These are phyloP conservation scores for Cherax quadricarinatus DNA, from an alignment of 1,140 invertebrate species.

Conservation along the genomic window DNA sequence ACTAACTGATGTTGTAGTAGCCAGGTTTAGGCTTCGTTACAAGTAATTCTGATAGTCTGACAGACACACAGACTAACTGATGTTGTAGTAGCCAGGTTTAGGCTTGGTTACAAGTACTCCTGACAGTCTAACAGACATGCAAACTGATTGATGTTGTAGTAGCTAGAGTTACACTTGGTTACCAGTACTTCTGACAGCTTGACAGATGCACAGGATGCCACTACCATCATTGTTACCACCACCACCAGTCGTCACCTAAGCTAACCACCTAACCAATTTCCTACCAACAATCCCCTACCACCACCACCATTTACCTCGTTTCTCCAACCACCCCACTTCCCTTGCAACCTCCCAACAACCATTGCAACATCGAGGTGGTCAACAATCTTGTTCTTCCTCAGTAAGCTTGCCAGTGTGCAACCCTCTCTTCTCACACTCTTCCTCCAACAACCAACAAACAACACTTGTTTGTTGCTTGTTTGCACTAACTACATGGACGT, in stretches of 20 bases:
- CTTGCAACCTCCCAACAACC: too few species aligned
- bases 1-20: too few species aligned
- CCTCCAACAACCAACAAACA: background rate
- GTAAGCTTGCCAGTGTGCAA: background rate
- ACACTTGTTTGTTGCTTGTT: background rate
- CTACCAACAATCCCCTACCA: background rate
- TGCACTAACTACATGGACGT: background rate
- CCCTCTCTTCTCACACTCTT: background rate
- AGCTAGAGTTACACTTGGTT: too few species aligned
- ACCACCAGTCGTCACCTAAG: background rate
- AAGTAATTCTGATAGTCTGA: too few species aligned
- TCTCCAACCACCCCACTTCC: background rate
- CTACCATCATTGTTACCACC: background rate
- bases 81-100: too few species aligned
- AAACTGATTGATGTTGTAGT: too few species aligned
- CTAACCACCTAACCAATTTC: background rate
- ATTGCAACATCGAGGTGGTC: background rate
- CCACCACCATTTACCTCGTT: background rate
- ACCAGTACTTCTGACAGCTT: too few species aligned
- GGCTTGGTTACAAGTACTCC: too few species aligned
- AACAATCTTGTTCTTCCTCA: background rate
- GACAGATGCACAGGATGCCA: too few species aligned
- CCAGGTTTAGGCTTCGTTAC: too few species aligned
- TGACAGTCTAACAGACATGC: too few species aligned
- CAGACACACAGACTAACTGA: too few species aligned